Percentiles rank a stretch among this genome's conserved stretches.
These are phyloP conservation scores for Philhelius pedissequus DNA, from an alignment of 2,888 invertebrate genomes.

Conservation along the genomic window DNA sequence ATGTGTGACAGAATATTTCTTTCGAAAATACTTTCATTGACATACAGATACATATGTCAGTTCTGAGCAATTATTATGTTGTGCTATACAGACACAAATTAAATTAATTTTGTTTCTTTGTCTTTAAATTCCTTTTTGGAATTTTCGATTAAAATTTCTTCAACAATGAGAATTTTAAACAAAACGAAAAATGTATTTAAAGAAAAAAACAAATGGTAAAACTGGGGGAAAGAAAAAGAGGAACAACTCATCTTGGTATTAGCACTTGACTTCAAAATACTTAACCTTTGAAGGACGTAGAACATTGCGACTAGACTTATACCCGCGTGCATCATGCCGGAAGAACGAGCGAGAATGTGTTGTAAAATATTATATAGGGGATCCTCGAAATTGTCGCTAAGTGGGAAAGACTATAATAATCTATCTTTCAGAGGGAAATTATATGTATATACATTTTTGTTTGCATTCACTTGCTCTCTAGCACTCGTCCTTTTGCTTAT, in stretches of 20 bases:
- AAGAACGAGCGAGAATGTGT: background rate
- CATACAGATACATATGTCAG: background rate
- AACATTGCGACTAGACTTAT: constrained; percentile 51
- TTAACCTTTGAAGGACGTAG: constrained; percentile 63
- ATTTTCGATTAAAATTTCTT: constrained; percentile 53
- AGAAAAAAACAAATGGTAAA: background rate
- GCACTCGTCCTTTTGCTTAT: constrained; percentile 41
- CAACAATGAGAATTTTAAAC: constrained; percentile 15
- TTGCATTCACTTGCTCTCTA: background rate
- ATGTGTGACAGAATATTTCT: background rate
- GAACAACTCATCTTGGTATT: background rate
- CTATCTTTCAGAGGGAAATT: constrained; percentile 48
- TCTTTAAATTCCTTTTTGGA: background rate
- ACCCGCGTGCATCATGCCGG: background rate
- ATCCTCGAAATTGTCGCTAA: constrained; percentile 54
- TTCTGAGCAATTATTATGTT: constrained; percentile 7
- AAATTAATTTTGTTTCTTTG: background rate
- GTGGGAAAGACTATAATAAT: constrained; percentile 42
- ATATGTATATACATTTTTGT: background rate
- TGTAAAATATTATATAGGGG: background rate
- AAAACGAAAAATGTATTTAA: background rate
- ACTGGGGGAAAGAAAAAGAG: background rate
- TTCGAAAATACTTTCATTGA: background rate
- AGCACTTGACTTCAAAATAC: constrained; percentile 51
- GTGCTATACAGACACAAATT: background rate